phyloP scores from a whole-genome alignment of 2,113 vertebrate species.

The Garra rufa region DNA sequence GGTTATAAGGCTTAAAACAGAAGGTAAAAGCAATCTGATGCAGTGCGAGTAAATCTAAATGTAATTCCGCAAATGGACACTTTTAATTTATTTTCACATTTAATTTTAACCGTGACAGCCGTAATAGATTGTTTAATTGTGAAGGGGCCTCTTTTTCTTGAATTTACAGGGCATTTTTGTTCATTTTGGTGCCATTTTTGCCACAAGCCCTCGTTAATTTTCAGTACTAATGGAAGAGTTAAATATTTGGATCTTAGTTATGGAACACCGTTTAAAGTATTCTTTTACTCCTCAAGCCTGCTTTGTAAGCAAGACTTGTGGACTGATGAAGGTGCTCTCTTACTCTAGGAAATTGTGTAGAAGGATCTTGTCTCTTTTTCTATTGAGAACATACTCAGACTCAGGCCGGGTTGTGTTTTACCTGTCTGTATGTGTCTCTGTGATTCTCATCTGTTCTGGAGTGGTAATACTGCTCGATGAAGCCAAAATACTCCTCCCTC shows the following conservation, averaged over 20 bases:
- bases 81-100: too few species aligned
- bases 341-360: neutral
- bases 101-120: too few species aligned
- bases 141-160: too few species aligned
- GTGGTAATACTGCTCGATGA: conserved; percentile 99
- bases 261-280: neutral
- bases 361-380: neutral
- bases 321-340: neutral
- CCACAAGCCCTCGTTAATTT: too few species aligned
- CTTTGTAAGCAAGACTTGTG: neutral
- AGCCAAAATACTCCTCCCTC: conserved; percentile 95
- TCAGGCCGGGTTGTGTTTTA: conserved; percentile 55
- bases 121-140: too few species aligned
- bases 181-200: too few species aligned
- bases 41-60: too few species aligned
- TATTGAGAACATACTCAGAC: neutral
- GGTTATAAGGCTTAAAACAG: too few species aligned
- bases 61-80: too few species aligned
- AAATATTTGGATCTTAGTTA: neutral
- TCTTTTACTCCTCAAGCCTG: neutral
- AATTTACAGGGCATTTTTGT: too few species aligned
- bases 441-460: conserved; percentile 95
- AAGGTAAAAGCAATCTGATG: too few species aligned
- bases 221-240: neutral
- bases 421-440: conserved; percentile 97